phyloP scores from a whole-genome alignment of 53 echinoderm and acorn worm species.

The Mesocentrotus franciscanus region DNA sequence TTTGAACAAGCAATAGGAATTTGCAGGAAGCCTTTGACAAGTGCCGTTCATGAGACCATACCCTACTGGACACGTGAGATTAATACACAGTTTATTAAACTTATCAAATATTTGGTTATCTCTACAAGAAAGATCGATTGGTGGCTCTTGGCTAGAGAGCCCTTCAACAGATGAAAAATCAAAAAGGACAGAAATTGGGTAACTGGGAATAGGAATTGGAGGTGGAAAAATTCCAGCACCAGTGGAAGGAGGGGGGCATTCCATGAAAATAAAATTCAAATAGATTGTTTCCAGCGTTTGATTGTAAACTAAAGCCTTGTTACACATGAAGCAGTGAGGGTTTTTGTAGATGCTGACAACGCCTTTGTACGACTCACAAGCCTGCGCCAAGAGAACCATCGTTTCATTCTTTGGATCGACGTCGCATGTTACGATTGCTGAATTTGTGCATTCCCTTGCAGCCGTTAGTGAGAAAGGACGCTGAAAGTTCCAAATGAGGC shows the following conservation, averaged over 20 bases:
- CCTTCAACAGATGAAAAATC: background rate
- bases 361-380: conserved; percentile 25
- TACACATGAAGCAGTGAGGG: background rate
- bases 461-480: background rate
- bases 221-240: background rate
- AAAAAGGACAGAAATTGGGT: conserved; percentile 18
- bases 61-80: background rate
- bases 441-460: background rate
- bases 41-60: background rate
- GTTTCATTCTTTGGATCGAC: conserved; percentile 20
- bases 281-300: background rate
- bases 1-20: background rate
- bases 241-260: background rate
- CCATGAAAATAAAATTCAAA: background rate
- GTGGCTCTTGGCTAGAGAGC: background rate
- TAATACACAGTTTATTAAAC: background rate
- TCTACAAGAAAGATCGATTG: background rate
- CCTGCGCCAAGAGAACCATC: background rate
- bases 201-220: background rate
- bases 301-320: background rate
- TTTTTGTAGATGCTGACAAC: background rate
- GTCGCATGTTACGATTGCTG: background rate
- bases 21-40: background rate
- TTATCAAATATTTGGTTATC: background rate
- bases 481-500: background rate